These are phyloP conservation scores for Drosophila yakuba DNA, from an alignment of 1,140 invertebrate species.

Conservation along the genomic window DNA sequence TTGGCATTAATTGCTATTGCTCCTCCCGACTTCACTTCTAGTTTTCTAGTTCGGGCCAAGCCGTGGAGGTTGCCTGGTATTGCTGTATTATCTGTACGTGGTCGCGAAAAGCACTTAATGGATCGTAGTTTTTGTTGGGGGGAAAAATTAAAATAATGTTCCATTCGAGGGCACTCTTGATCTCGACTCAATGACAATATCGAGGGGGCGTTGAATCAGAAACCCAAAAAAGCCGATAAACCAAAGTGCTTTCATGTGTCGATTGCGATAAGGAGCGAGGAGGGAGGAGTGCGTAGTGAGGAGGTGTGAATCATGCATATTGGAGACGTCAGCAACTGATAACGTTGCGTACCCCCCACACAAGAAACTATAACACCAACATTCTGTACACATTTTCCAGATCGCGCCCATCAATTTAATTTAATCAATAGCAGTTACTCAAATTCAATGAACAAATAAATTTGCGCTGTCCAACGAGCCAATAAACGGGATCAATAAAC, in stretches of 20 bases:
- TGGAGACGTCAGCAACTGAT: constrained; percentile 60
- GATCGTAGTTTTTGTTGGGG: constrained; percentile 5
- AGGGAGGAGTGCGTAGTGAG: no score
- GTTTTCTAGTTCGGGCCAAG: constrained; percentile 39
- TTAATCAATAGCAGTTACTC: constrained; percentile 72
- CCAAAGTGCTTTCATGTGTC: constrained; percentile 52
- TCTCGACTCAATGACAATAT: constrained; percentile 14
- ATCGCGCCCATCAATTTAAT: constrained; percentile 73
- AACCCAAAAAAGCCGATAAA: constrained; percentile 29
- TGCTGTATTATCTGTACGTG: constrained; percentile 8
- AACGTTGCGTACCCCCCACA: neutral
- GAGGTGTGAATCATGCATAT: constrained; percentile 50
- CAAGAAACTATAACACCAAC: constrained; percentile 20
- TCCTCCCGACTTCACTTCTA: constrained; percentile 44
- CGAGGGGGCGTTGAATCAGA: constrained; percentile 36
- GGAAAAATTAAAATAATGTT: neutral
- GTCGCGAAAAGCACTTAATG: constrained; percentile 30
- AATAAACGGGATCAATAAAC: constrained; percentile 77
- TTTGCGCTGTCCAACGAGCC: constrained; percentile 58
- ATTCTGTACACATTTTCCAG: constrained; percentile 52
- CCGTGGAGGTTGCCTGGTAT: constrained; percentile 21
- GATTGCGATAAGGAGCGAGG: constrained; percentile 14
- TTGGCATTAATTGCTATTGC: constrained; percentile 47
- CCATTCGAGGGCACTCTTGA: constrained; percentile 15
- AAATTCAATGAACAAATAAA: constrained; percentile 82